Base-by-base conservation (phyloP, 2,797 vertebrate genomes). In the Aeoliscus strigatus region DNA sequence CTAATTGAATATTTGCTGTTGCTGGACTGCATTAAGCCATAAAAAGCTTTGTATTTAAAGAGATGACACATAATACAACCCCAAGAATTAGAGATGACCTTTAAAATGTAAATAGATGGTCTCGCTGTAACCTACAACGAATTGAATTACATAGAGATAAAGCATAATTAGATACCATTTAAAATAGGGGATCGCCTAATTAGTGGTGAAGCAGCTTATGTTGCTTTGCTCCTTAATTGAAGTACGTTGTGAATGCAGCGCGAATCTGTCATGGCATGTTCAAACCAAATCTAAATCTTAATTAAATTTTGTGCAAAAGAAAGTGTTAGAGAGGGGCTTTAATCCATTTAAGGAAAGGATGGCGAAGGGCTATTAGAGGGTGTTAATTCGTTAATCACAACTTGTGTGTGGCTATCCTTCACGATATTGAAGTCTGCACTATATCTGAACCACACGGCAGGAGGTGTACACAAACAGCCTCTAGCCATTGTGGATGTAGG, bases 211-310 rank as follows among this genome's bases (percentile, higher is more conserved):
- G 79, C 80, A 73, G 85, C 86, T 89, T 89, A 87, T 87, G 84
- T 86, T 86, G 79, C 84, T 85, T 84, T 79, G 74, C 76, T 77
- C 70, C 66, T 77, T 87, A 89, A 89, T 85, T 84, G 82, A 86
- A 85, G 79, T 77, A 76, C 79, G 84, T 84, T 69, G 78, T 66
- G 75, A 82, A 75, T 80, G 67, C 72, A 69, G 75, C 64, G 75
- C 9, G 76, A 83, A 85, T 88, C 77, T 87, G 85, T 86, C 78
- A 66, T 84, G 85, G 83, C 81, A 80, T 87, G 83, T 85, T 89
- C 81, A 80, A 87, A 86, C 81, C 85, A 87, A 88, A 88, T 88
- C 83, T 87, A 88, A 87, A 87, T 88, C 85, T 87, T 89, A 90
- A 90, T 90, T 88, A 88, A 83, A 88, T 89, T 87, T 83, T 75